A percentile compares a stretch with the other conserved stretches of the same genome.
phyloP scores from a whole-genome alignment of 2,113 vertebrate genomes.

The Zosterops hypoxanthus region DNA sequence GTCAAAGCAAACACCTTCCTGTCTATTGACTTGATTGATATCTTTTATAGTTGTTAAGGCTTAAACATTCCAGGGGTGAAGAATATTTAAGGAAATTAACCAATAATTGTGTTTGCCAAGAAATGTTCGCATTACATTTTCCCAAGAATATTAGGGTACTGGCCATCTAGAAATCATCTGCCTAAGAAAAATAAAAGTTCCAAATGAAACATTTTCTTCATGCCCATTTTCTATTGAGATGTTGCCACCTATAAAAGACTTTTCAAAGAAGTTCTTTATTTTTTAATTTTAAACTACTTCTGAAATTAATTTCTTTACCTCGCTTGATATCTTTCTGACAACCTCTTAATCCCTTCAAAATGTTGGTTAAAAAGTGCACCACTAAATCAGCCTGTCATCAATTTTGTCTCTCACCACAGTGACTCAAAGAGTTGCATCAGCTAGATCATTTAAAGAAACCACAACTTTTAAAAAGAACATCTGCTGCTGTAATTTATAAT shows the following conservation, averaged over 20 bases:
- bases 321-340: conserved; percentile 55
- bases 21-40: neutral
- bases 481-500: conserved; percentile 55
- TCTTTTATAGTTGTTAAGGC: conserved; percentile 28
- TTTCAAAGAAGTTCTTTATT: conserved; percentile 37
- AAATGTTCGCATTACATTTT: conserved; percentile 33
- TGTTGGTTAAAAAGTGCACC: conserved; percentile 55
- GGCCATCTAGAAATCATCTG: neutral
- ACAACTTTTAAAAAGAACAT: conserved; percentile 64
- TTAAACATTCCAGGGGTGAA: conserved; percentile 42
- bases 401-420: conserved; percentile 64
- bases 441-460: conserved; percentile 54
- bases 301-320: conserved; percentile 59
- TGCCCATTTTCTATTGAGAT: conserved; percentile 3
- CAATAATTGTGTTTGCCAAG: conserved; percentile 24
- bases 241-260: neutral
- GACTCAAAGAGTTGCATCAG: conserved; percentile 52
- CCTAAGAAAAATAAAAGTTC: neutral
- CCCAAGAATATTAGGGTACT: conserved; percentile 19
- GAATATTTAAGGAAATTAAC: conserved; percentile 32
- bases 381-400: conserved; percentile 65
- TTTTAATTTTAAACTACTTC: conserved; percentile 51
- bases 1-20: conserved; percentile 2
- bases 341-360: conserved; percentile 50
- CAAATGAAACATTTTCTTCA: conserved; percentile 10